Evolutionary conservation across 2,113 vertebrate species (phyloP), one percentile per base, ranked within the genome.

Genomic region (Catagonus wagneri): DNA sequence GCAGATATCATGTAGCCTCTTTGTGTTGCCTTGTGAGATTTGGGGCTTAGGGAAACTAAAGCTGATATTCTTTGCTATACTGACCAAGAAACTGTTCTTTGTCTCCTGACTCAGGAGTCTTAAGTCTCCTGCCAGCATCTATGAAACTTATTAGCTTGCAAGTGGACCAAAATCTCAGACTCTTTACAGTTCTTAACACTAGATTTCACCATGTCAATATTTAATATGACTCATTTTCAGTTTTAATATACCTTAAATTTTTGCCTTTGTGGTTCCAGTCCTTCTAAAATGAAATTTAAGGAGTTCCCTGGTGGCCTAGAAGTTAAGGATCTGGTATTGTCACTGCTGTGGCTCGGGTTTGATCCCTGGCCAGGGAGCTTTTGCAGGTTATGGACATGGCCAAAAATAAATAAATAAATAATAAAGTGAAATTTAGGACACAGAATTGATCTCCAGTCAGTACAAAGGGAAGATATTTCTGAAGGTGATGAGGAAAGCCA

Each of bases 221-320:
- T 87, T 84, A 61, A 54, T 58, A 71, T 74, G 13, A 50, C n/a
- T 87, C 81, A 89, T 32, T 97, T 78, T 85, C 69, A 56, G 8
- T 63, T 88, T 94, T 84, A 86, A 50, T 34, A 3, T 93, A 87
- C 34, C 36, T 84, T 96, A 71, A 93, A 94, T 80, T 25, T 91
- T 79, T 80, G 50, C 25, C 36, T 76, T 96, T 84, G 54, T 69
- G 17, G 1, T 83, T 95, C 54, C 34, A 34, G 12, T 80, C 27
- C 22, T 84, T 32, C 66, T 80, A 34, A 95, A 88, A 72, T 85
- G 39, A 96, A n/a, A n/a, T n/a, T n/a, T 44, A 44, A 8, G 44
- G 44, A 44, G 44, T 44, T 44, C 44, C 44, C 44, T 44, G 44
- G 44, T 44, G 44, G 44, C 44, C 44, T 44, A 44, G 44, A 44